Evolutionary conservation across 1,140 invertebrate species (phyloP), one percentile per base, ranked within the genome.

Genomic region (Scylla paramamosain): DNA sequence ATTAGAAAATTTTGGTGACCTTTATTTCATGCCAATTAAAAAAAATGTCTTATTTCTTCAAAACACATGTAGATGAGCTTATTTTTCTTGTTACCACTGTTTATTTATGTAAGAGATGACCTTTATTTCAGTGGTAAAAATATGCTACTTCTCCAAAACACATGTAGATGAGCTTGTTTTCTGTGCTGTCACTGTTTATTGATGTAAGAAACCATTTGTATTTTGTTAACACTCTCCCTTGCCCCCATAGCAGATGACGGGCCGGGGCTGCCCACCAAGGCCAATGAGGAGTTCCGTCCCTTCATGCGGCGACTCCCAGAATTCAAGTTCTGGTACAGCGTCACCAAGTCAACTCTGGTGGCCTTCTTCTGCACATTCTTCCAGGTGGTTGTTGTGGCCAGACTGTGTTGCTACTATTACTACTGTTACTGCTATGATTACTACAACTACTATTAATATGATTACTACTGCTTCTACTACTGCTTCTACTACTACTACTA

Each of bases 291-390:
- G 97, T 99, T 99, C 97, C 98, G 99, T 96, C 99, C 99, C 86
- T 99, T 99, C 97, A 99, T 99, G 97, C 97, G 99, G 96, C 98
- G 99, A 96, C 97, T 99, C 97, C 99, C 99, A 48, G 99, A 99
- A 97, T 99, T 99, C 97, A 99, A 99, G 97, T 99, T 99, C 97
- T 99, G 99, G 99, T 98, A 99, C 96, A 99, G 99, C 96, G 98
- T 99, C 88, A 98, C 98, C 77, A 99, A 99, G 97, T 99, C 99
- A 89, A 99, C 99, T n/a, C 91, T 99, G 1, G 97, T 99, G 96
- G 99, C 98, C 46, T 98, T 99, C 96, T 97, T 98, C 96, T 99
- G 99, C 97, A 99, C 99, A 91, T 99, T 99, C 97, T 99, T 99
- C 97, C 99, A 99, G 96, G 98, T 96, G 86, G 39, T 67, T 87